Evolutionary conservation across 1,140 invertebrate genomes (phyloP).

Genomic region (Sarcophaga peregrina): DNA sequence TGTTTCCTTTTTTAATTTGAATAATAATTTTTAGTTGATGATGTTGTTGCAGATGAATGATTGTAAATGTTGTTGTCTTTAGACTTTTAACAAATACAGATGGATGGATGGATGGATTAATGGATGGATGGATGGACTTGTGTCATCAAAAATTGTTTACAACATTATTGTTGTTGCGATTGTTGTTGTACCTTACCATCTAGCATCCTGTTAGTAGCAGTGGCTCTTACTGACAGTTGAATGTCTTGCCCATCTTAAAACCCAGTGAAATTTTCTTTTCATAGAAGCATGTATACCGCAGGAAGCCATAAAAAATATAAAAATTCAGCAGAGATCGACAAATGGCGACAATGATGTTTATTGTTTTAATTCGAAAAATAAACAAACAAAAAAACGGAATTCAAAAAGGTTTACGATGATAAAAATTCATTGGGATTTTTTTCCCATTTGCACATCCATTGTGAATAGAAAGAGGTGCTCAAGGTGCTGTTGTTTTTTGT

Average conservation of each 20-base stretch:
- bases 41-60: not conserved
- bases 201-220: not conserved
- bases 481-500: too few relatives aligned
- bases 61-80: not conserved
- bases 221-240: not conserved
- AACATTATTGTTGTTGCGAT: not conserved
- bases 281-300: too few relatives aligned
- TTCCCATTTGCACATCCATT: not conserved
- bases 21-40: conserved; percentile 15
- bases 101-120: not conserved
- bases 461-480: not conserved
- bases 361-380: too few relatives aligned
- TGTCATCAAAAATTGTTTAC: not conserved
- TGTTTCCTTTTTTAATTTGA: not conserved
- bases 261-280: not conserved
- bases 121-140: conserved; percentile 18
- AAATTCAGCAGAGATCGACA: too few relatives aligned
- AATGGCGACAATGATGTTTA: too few relatives aligned
- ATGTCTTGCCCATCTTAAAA: not conserved
- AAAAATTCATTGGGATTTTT: not conserved
- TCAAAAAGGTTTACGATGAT: too few relatives aligned
- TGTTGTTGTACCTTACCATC: not conserved
- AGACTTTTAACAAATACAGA: too few relatives aligned
- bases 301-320: too few relatives aligned
- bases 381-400: too few relatives aligned